Conservation (phyloP, 2,113 vertebrate species). For the Willisornis vidua region DNA sequence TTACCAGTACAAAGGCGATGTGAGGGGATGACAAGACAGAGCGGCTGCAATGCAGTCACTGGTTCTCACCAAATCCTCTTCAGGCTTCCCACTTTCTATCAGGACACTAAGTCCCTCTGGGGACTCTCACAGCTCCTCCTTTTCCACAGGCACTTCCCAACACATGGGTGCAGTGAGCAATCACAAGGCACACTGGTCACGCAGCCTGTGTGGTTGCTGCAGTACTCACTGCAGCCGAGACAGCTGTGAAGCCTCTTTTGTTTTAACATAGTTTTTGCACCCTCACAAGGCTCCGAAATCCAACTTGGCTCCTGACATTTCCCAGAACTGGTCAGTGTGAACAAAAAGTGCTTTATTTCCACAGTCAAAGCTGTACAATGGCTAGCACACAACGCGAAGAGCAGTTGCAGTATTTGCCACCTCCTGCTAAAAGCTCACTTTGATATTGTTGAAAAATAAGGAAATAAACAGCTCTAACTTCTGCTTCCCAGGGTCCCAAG, state of each 20-base stretch:
- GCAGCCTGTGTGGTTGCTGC: not conserved
- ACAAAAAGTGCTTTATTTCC: not conserved
- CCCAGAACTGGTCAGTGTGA: not conserved
- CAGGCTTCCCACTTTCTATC: not conserved
- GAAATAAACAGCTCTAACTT: not conserved
- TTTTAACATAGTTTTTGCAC: not conserved
- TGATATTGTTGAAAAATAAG: not conserved
- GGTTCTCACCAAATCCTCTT: not conserved
- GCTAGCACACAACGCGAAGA: accelerated
- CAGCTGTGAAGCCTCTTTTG: not conserved
- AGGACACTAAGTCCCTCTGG: accelerated
- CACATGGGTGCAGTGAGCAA: accelerated
- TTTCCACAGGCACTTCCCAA: not conserved
- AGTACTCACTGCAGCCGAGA: accelerated
- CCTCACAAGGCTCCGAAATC: not conserved
- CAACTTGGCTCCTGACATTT: not conserved
- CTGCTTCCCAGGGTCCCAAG: not conserved
- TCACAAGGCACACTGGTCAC: accelerated
- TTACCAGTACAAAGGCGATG: not conserved
- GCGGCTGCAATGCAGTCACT: accelerated
- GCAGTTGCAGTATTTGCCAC: accelerated
- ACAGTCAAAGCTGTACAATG: accelerated
- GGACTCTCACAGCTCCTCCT: not conserved
- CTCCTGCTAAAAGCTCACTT: not conserved
- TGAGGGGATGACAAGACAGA: not conserved